A percentile compares a stretch with the other conserved stretches of the same genome.
Evolutionary conservation across 2,888 invertebrate genomes (phyloP).

Genomic region (Azorinus chamasolen): DNA sequence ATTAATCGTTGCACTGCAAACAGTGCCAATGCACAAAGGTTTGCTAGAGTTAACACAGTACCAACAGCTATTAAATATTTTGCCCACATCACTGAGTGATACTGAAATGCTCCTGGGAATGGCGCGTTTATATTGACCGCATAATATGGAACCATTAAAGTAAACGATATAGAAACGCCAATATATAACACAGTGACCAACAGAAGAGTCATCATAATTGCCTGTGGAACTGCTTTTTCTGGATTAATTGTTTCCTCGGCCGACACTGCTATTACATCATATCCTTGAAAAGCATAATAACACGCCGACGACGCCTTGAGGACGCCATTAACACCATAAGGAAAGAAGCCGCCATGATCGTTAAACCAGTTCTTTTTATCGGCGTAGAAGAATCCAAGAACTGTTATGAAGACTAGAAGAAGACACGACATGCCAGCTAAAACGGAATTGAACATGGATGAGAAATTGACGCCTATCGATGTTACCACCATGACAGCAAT

Average conservation of each 20-base stretch:
- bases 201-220: slow-evolving; percentile 77
- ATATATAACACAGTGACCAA: slow-evolving; percentile 78
- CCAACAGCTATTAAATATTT: slow-evolving; percentile 79
- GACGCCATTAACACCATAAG: slow-evolving; percentile 82
- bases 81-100: slow-evolving; percentile 78
- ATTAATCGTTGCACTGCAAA: slow-evolving; percentile 94
- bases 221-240: slow-evolving; percentile 84
- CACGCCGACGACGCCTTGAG: slow-evolving; percentile 86
- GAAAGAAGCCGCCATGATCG: slow-evolving; percentile 79
- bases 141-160: slow-evolving; percentile 79
- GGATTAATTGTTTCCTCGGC: slow-evolving; percentile 86
- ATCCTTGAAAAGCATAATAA: slow-evolving; percentile 86
- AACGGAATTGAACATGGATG: slow-evolving; percentile 84
- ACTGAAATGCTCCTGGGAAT: slow-evolving; percentile 80
- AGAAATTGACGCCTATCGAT: slow-evolving; percentile 83
- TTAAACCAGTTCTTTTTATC: slow-evolving; percentile 93
- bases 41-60: slow-evolving; percentile 79
- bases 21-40: slow-evolving; percentile 90
- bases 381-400: slow-evolving; percentile 93
- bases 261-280: slow-evolving; percentile 86
- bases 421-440: slow-evolving; percentile 83
- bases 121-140: slow-evolving; percentile 79
- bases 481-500: slow-evolving; percentile 87
- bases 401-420: slow-evolving; percentile 84
- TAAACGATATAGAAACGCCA: slow-evolving; percentile 69